Conservation (phyloP, 1,140 invertebrate genomes). For the Ephestia elutella region DNA sequence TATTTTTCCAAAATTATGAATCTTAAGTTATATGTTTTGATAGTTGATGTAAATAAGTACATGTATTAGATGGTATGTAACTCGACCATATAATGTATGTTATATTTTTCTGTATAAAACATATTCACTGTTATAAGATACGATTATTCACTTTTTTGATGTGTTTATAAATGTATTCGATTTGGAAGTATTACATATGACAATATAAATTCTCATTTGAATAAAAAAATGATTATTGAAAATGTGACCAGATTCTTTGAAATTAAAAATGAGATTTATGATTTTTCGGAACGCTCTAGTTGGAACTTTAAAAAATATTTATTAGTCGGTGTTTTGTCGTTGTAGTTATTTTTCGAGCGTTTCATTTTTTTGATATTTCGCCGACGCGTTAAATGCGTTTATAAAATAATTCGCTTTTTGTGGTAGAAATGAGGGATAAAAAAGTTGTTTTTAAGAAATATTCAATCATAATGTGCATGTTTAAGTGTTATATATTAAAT, state of each 20-base stretch:
- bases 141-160: background rate
- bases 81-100: constrained; percentile 21
- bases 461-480: background rate
- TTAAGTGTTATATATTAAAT: no score
- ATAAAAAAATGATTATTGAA: background rate
- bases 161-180: constrained; percentile 12
- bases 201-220: constrained; percentile 14
- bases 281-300: background rate
- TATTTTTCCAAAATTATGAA: constrained; percentile 12
- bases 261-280: background rate
- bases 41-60: constrained; percentile 18
- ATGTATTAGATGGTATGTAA: constrained; percentile 17
- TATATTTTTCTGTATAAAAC: constrained; percentile 9
- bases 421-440: constrained; percentile 1
- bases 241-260: background rate
- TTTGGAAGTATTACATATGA: constrained; percentile 19
- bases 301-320: background rate
- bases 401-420: background rate
- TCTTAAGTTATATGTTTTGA: constrained; percentile 19
- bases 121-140: constrained; percentile 4
- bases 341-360: no score
- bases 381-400: background rate
- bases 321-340: no score
- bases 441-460: background rate
- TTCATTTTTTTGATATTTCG: no score